Evolutionary conservation across 2,797 vertebrate genomes (phyloP).

Genomic region (Enteromius argenteus): DNA sequence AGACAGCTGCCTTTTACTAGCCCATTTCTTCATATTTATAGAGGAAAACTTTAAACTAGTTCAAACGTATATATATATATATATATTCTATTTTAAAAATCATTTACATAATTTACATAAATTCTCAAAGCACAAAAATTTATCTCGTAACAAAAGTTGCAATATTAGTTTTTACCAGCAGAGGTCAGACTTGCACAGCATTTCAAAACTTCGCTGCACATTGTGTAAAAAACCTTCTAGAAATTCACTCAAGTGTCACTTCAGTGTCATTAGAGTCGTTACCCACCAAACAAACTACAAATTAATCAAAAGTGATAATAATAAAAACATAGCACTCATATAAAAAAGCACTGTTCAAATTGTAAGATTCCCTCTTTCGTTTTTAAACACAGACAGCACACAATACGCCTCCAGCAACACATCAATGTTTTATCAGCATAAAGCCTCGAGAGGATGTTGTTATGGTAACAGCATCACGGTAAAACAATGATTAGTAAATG

Average conservation of each 20-base stretch:
- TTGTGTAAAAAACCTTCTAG: neutral
- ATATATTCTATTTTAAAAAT: too few relatives aligned
- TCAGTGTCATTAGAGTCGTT: conserved; percentile 1
- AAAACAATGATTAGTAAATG: neutral
- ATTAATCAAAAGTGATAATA: conserved; percentile 7
- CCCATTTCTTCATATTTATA: neutral
- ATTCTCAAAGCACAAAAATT: neutral
- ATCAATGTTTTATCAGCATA: neutral
- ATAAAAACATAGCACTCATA: conserved; percentile 17
- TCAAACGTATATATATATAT: neutral
- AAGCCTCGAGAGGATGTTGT: neutral
- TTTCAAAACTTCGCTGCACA: neutral
- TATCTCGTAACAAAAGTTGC: neutral
- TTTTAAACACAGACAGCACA: neutral
- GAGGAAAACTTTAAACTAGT: neutral
- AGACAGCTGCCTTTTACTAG: neutral
- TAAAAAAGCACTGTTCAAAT: conserved; percentile 1
- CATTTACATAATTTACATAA: neutral
- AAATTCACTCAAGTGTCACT: neutral
- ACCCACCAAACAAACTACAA: conserved; percentile 13
- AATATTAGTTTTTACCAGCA: conserved; percentile 41
- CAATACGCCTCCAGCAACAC: neutral
- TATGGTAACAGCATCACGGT: neutral
- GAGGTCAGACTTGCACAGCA: conserved; percentile 53
- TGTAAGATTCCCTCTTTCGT: neutral